Conservation (phyloP, 2,888 invertebrate genomes). For the Achlya flavicornis region DNA sequence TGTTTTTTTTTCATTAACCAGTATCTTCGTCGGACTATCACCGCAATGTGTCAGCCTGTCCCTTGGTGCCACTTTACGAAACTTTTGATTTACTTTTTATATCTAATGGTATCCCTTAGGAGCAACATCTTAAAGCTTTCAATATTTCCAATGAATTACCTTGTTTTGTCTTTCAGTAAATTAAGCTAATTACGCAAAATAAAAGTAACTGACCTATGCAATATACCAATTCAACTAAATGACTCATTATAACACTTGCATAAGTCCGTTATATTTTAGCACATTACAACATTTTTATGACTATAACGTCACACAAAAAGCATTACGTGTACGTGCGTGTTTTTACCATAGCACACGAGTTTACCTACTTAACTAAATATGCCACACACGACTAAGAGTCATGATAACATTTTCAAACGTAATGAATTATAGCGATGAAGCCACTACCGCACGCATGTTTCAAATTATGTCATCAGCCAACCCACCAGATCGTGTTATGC, state of each 20-base stretch:
- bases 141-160: too few relatives aligned
- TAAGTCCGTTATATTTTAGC: neutral
- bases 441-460: constrained; percentile 57
- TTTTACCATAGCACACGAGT: constrained; percentile 20
- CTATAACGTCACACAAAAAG: neutral
- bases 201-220: too few relatives aligned
- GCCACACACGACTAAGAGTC: constrained; percentile 28
- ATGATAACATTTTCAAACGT: constrained; percentile 49
- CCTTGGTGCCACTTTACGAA: constrained; percentile 62
- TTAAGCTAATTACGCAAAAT: neutral
- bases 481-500: constrained; percentile 63
- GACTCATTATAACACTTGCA: neutral
- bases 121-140: constrained; percentile 6
- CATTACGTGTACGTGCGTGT: constrained; percentile 8
- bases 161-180: constrained; percentile 7
- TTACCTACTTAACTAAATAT: constrained; percentile 33
- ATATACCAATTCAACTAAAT: neutral
- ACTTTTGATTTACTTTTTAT: constrained; percentile 60
- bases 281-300: neutral
- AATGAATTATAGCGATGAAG: constrained; percentile 63
- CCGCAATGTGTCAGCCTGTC: constrained; percentile 61
- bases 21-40: constrained; percentile 58
- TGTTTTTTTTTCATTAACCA: constrained; percentile 27
- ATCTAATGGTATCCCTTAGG: constrained; percentile 38
- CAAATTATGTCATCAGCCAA: constrained; percentile 73